Base-by-base conservation (phyloP, 64 coral and sea anemone species). In the Acropora yongei region DNA sequence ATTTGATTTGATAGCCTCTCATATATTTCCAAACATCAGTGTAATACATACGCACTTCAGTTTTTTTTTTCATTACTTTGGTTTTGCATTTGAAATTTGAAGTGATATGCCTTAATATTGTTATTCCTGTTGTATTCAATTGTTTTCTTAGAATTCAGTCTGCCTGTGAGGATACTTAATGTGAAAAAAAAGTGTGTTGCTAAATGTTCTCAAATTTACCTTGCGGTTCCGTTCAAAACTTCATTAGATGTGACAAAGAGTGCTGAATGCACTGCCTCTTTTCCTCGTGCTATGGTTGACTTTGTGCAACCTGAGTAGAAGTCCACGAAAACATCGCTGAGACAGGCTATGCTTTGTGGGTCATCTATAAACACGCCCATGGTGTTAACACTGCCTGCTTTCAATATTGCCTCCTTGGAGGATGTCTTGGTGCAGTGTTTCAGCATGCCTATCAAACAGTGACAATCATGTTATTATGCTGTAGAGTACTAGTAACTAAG, bases 271-370 rank as follows among this genome's bases (percentile, higher is more conserved):
- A 87, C 85, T 74, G 45, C 46, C 68, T 87, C 85, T n/a, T 50
- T 75, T 12, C 85, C 69, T 75, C 69, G 9, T n/a, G 85, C 18
- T 40, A 87, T 87, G 17, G 85, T 87, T 75, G 85, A 87, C 49
- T 87, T 87, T 11, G 71, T 49, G 2, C 69, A 75, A 1, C 85
- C 85, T 5, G 85, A 87, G 55, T 87, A 87, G n/a, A 75, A 87
- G n/a, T 87, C 85, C 19, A 87, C 85, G 11, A 87, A 87, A 53
- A 87, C 74, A 75, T 87, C 85, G 13, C 85, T 87, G 3, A 87
- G 41, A 12, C 12, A 20, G 47, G 49, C 85, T 5, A 87, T 87
- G n/a, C 49, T 55, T 51, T 76, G 46, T 55, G 85, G 85, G 74
- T 87, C 85, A 75, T 87, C 81, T 39, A 68, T 68, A 9, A 87